Evolutionary conservation across 2,797 vertebrate species (phyloP), one percentile per base, ranked within the genome.

Genomic region (Hybognathus amarus): DNA sequence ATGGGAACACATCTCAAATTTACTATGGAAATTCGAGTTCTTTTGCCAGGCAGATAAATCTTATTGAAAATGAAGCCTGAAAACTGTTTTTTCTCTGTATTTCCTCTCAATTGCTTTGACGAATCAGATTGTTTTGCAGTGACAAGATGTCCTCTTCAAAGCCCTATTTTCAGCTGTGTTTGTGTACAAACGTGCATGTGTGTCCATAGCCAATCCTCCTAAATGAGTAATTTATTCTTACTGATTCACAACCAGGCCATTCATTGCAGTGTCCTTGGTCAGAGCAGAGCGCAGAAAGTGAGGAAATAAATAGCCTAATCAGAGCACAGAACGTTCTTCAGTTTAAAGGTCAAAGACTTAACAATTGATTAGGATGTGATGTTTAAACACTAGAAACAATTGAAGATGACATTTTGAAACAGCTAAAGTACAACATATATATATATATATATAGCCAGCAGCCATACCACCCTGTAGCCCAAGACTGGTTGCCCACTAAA

Each of bases 151-250:
- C 24, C 81, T 64, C 74, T 68, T 75, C 56, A 36, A 38, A 63
- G 42, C 69, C 9, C 7, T 52, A 67, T 52, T 75, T 59, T 27
- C 45, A 40, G 42, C 33, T 3, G 17, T 75, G 33, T 40, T 63
- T 52, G 36, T 83, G 45, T 54, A 22, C 15, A 40, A 52, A 22
- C 15, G 4, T 38, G 71, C 56, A 64, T 79, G 67, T 68, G 69
- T 73, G 61, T 68, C 75, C 83, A 79, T 83, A 88, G 70, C 86
- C 82, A 80, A 54, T 75, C 27, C 69, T 69, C 42, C 64, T 82
- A 70, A 77, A 77, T 85, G 87, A 82, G 81, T 79, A 85, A 87
- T 87, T 82, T 86, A 80, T 79, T 77, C 82, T 47, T 45, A 36
- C 27, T 84, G 79, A 79, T 79, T 85, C 80, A 85, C 69, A 54